phyloP scores from a whole-genome alignment of 2,797 vertebrate genomes.

The Neomorphus geoffroyi region DNA sequence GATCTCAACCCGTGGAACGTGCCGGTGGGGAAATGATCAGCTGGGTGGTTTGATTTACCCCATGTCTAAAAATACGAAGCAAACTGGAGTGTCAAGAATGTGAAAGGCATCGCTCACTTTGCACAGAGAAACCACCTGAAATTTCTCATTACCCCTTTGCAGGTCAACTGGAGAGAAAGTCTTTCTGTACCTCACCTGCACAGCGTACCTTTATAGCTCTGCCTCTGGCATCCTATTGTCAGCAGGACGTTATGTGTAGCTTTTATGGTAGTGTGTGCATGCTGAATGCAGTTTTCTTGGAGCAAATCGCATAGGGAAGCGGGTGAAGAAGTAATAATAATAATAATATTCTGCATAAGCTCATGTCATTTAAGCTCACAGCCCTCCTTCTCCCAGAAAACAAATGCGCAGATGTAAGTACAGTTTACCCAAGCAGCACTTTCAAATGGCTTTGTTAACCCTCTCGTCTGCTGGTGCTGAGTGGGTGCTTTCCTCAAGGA shows the following conservation, averaged over 20 bases:
- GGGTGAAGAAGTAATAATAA: not conserved
- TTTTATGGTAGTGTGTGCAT: not conserved
- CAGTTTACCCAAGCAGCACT: not conserved
- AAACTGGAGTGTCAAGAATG: not conserved
- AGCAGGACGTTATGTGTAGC: not conserved
- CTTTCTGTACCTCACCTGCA: not conserved
- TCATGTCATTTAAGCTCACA: not conserved
- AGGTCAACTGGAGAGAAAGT: not conserved
- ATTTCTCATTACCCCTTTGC: not conserved
- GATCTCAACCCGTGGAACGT: rapidly evolving
- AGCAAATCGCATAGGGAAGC: not conserved
- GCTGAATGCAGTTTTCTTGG: not conserved
- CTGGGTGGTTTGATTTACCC: not conserved
- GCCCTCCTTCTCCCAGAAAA: not conserved
- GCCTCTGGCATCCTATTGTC: not conserved
- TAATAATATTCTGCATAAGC: not conserved
- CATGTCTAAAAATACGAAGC: not conserved
- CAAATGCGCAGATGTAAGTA: not conserved
- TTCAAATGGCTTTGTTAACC: not conserved
- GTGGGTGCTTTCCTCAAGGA: not conserved
- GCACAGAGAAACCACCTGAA: not conserved
- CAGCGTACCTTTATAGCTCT: not conserved
- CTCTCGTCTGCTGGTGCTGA: not conserved
- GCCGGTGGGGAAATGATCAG: not conserved
- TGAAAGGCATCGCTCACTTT: not conserved